A percentile compares a stretch with the other conserved stretches of the same genome.
Evolutionary conservation across 2,888 invertebrate genomes (phyloP).

Genomic region (Macropis europaea): DNA sequence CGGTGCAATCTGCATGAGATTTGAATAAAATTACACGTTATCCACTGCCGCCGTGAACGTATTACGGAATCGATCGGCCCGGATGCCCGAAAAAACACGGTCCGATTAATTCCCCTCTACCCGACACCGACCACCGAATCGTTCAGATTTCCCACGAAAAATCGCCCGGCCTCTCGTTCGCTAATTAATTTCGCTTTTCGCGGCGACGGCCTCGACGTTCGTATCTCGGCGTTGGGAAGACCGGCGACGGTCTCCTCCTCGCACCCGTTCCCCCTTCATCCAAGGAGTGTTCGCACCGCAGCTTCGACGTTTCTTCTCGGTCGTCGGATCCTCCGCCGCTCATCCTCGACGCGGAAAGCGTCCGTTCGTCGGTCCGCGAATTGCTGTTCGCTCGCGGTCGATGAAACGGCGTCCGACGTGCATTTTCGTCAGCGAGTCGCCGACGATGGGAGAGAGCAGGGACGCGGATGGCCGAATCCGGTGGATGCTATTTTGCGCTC

Average conservation of each 20-base stretch:
- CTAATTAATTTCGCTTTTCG: constrained; percentile 10
- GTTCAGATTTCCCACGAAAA: constrained; percentile 3
- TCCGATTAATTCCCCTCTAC: not conserved
- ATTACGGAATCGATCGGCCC: constrained; percentile 43
- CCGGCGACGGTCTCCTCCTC: too few relatives aligned
- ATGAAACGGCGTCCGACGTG: too few relatives aligned
- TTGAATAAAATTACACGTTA: constrained; percentile 62
- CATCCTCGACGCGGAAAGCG: too few relatives aligned
- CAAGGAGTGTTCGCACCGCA: too few relatives aligned
- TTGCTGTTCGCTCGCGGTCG: too few relatives aligned
- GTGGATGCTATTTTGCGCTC: constrained; percentile 29
- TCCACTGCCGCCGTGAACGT: constrained; percentile 40
- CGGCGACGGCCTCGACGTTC: not conserved
- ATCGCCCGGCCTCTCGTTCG: not conserved
- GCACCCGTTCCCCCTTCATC: too few relatives aligned
- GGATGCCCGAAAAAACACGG: not conserved
- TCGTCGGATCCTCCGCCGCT: too few relatives aligned
- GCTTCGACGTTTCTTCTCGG: too few relatives aligned
- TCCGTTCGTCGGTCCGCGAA: too few relatives aligned
- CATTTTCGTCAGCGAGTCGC: too few relatives aligned
- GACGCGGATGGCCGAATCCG: too few relatives aligned
- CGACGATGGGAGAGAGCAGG: not conserved
- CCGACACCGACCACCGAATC: not conserved
- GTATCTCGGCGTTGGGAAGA: too few relatives aligned
- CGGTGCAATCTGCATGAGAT: constrained; percentile 63